Evolutionary conservation across 1,140 invertebrate species (phyloP).

Genomic region (Helicoverpa armigera): DNA sequence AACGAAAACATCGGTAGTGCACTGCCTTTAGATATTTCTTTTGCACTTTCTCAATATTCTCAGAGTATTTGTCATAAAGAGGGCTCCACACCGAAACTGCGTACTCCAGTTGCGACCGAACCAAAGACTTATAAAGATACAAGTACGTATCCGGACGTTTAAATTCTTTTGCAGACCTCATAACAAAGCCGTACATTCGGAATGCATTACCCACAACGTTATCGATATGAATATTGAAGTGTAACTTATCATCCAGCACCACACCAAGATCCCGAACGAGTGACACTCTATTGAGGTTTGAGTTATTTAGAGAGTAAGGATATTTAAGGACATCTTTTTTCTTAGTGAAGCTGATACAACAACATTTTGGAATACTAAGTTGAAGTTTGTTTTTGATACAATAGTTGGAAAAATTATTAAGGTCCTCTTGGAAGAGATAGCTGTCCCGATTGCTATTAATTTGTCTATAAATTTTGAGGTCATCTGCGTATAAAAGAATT

Average conservation of each 20-base stretch:
- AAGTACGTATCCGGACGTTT: slow-evolving; percentile 20
- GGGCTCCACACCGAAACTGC: background rate
- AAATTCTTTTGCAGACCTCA: slow-evolving; percentile 52
- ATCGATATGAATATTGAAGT: slow-evolving; percentile 48
- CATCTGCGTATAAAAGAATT: background rate
- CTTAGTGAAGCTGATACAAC: slow-evolving; percentile 60
- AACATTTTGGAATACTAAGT: slow-evolving; percentile 57
- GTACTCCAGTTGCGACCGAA: background rate
- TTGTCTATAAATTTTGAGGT: slow-evolving; percentile 46
- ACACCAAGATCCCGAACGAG: slow-evolving; percentile 55
- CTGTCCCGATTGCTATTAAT: slow-evolving; percentile 49
- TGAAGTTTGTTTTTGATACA: slow-evolving; percentile 55
- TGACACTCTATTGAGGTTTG: slow-evolving; percentile 16
- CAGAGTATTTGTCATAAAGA: background rate
- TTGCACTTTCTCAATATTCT: background rate
- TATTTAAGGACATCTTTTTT: slow-evolving; percentile 39
- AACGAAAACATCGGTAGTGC: background rate
- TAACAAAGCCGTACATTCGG: slow-evolving; percentile 55
- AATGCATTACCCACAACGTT: slow-evolving; percentile 54
- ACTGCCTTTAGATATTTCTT: background rate
- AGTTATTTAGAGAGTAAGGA: slow-evolving; percentile 39
- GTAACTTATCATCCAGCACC: slow-evolving; percentile 53
- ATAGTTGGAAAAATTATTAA: slow-evolving; percentile 54
- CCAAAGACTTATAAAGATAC: background rate
- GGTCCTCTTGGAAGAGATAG: slow-evolving; percentile 49